These are phyloP conservation scores for Ctenopoma kingsleyae DNA, from an alignment of 2,797 vertebrate genomes.

Conservation along the genomic window DNA sequence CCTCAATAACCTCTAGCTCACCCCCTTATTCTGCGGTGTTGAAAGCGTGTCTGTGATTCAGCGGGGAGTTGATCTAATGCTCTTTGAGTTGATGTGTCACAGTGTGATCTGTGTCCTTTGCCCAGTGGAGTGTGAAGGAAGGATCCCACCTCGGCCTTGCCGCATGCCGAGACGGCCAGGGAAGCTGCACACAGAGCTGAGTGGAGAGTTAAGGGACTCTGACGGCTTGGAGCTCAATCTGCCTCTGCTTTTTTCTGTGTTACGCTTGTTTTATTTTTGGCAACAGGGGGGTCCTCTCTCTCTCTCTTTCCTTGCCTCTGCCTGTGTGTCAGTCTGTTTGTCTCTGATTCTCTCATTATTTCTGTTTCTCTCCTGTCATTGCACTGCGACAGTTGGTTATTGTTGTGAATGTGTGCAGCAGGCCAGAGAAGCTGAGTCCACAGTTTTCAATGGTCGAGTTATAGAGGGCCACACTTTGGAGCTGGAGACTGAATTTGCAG, in stretches of 20 bases:
- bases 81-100: conserved; percentile 58
- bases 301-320: conserved; percentile 25
- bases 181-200: conserved; percentile 35
- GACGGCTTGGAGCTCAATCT: conserved; percentile 50
- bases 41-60: conserved; percentile 42
- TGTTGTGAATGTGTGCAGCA: conserved; percentile 59
- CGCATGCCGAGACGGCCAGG: neutral
- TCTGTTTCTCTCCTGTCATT: conserved; percentile 28
- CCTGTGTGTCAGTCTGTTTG: conserved; percentile 28
- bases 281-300: neutral
- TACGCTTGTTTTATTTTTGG: conserved; percentile 41
- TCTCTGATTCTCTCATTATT: conserved; percentile 30
- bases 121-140: conserved; percentile 58
- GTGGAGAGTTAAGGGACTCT: conserved; percentile 45
- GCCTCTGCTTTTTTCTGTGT: conserved; percentile 33
- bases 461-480: conserved; percentile 65
- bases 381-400: conserved; percentile 24
- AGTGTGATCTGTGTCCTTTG: conserved; percentile 55
- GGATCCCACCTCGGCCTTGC: conserved; percentile 36
- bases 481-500: conserved; percentile 61
- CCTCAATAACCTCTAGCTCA: conserved; percentile 45
- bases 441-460: conserved; percentile 70
- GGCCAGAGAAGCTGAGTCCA: conserved; percentile 75
- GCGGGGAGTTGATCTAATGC: conserved; percentile 65
- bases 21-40: conserved; percentile 17